These are phyloP conservation scores for Drosophila tristis DNA, from an alignment of 1,140 invertebrate species.

Conservation along the genomic window DNA sequence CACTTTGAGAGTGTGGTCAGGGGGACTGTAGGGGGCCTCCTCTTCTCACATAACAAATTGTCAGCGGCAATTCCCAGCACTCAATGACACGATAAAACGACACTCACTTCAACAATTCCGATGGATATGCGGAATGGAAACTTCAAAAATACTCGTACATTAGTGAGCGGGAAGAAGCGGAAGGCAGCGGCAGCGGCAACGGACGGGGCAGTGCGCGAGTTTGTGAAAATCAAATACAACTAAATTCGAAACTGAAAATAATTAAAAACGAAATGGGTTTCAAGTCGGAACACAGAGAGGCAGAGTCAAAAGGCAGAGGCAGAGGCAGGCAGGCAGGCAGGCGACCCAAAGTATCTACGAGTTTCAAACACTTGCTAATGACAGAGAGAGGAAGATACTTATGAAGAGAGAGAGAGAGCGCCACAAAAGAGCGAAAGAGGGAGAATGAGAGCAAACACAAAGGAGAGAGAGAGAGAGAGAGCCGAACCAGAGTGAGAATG, in stretches of 20 bases:
- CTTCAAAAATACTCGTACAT: constrained; percentile 45
- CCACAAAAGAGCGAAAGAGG: background rate
- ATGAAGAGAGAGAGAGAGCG: constrained; percentile 7
- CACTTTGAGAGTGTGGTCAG: constrained; percentile 4
- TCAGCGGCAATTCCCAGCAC: constrained; percentile 43
- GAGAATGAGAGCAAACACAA: constrained; percentile 10
- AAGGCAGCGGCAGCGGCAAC: constrained; percentile 21
- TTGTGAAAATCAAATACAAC: constrained; percentile 77
- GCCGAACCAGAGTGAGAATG: constrained; percentile 8
- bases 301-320: constrained; percentile 2
- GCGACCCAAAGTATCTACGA: constrained; percentile 62
- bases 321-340: background rate
- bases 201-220: constrained; percentile 55
- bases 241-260: constrained; percentile 79
- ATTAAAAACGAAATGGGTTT: constrained; percentile 79
- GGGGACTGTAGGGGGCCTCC: background rate
- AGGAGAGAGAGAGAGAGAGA: constrained; percentile 5
- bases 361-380: constrained; percentile 60
- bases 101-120: constrained; percentile 45
- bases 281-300: constrained; percentile 21
- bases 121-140: constrained; percentile 27
- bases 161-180: constrained; percentile 3
- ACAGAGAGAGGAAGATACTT: constrained; percentile 6
- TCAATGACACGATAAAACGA: constrained; percentile 38
- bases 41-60: constrained; percentile 46